Base-by-base conservation (phyloP, 1,140 invertebrate genomes). In the Heliconius hewitsoni region DNA sequence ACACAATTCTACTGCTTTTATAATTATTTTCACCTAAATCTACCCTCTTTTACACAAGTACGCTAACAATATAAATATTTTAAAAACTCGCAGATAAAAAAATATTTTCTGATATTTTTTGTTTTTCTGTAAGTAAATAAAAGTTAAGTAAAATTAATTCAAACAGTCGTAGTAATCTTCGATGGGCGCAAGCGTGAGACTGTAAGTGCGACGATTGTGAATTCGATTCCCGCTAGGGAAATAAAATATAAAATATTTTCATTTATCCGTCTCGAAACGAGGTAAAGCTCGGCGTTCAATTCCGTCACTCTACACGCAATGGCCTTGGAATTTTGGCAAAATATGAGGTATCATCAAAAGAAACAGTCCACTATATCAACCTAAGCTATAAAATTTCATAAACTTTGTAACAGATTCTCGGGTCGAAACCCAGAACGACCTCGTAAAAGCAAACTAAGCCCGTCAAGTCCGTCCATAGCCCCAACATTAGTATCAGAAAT, bases 401-500 rank as follows among this genome's bases (percentile, higher is more conserved):
- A 66, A 71, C 42, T 71, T n/a, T 42, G 42, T 79, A 74, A 78
- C 60, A 73, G 78, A 81, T 81, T 82, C 76, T 76, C 79, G 70
- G 79, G 79, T 42, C 80, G 77, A 79, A 79, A 78, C 78, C 76
- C 77, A 73, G 75, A 83, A 71, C 81, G 79, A 81, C 74, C 77
- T 79, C 83, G 79, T 84, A 84, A 86, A 83, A 83, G 83, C 81
- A 81, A 85, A 84, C 78, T 79, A 82, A 85, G 79, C 81, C 77
- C 81, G 81, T 81, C 79, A 83, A 81, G 81, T 79, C 78, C 82
- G 80, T 80, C 82, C 79, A 82, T 85, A 76, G 81, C 81, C 74
- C 80, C 77, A 82, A 78, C 82, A 83, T 82, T 83, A 85, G 82
- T 85, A 86, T 86, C 82, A 77, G 83, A 77, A 82, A 82, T 80